These are phyloP conservation scores for Dasyurus viverrinus DNA, from an alignment of 2,113 vertebrate species.

Conservation along the genomic window DNA sequence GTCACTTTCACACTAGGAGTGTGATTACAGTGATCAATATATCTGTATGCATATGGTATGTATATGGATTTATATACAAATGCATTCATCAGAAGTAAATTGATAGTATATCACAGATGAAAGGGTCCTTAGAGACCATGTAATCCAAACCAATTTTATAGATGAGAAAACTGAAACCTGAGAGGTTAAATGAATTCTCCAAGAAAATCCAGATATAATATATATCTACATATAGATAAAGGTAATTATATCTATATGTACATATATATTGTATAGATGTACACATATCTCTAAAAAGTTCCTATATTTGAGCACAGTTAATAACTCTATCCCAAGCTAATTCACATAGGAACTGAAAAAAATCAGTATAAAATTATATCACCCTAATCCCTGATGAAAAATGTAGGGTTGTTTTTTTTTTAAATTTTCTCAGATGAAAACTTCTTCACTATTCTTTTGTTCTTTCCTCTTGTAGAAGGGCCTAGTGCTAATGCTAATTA, in stretches of 20 bases:
- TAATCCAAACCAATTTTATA: not conserved
- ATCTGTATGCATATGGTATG: not conserved
- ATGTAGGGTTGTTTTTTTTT: not conserved
- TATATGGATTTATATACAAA: not conserved
- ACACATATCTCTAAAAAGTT: slow-evolving; percentile 4
- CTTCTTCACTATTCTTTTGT: not conserved
- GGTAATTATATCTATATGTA: not conserved
- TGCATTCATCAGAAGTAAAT: not conserved
- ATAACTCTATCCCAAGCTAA: slow-evolving; percentile 4
- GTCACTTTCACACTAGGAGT: not conserved
- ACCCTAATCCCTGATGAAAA: slow-evolving; percentile 5
- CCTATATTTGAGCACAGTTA: slow-evolving; percentile 14
- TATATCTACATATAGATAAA: not conserved
- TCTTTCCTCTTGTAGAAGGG: not conserved
- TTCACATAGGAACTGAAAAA: slow-evolving; percentile 1
- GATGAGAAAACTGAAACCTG: not conserved
- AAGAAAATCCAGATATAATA: not conserved
- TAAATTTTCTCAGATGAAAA: not conserved
- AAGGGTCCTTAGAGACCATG: not conserved
- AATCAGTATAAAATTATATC: slow-evolving; percentile 3
- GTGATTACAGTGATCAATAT: not conserved
- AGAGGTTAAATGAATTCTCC: not conserved
- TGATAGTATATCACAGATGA: not conserved
- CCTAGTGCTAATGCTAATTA: not conserved
- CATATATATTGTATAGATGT: too few species aligned